Conservation (phyloP, 23 tunicate species). For the Trididemnum miniatum region DNA sequence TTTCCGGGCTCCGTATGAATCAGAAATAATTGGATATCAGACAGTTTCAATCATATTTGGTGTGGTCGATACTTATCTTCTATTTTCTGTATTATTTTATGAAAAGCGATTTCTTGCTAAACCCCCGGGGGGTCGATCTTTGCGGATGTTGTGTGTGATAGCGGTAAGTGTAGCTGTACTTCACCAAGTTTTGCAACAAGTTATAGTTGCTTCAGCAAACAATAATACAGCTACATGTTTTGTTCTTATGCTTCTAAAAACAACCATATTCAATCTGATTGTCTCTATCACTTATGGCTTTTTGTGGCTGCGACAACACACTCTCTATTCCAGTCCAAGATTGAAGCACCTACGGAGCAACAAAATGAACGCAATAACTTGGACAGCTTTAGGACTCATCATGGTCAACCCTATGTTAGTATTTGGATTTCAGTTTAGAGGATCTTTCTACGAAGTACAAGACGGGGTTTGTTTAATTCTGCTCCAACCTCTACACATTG, state of each 20-base stretch:
- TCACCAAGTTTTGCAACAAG: slow-evolving; percentile 22
- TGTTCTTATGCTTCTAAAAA: slow-evolving; percentile 22
- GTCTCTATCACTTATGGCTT: slow-evolving; percentile 33
- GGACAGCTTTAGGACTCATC: background rate
- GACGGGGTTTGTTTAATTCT: background rate
- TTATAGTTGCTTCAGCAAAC: slow-evolving; percentile 21
- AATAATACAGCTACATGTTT: slow-evolving; percentile 7
- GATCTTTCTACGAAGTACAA: background rate
- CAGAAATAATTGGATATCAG: background rate
- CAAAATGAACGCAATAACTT: background rate
- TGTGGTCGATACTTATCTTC: slow-evolving; percentile 15
- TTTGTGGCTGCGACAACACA: slow-evolving; percentile 38
- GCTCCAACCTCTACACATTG: background rate
- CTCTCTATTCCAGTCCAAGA: slow-evolving; percentile 13
- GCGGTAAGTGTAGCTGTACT: slow-evolving; percentile 8
- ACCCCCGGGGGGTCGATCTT: background rate
- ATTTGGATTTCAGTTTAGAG: background rate
- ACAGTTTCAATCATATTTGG: background rate
- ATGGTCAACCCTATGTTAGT: background rate
- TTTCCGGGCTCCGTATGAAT: background rate
- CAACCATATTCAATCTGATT: slow-evolving; percentile 28
- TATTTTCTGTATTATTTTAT: slow-evolving; percentile 16
- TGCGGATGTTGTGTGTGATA: slow-evolving; percentile 16
- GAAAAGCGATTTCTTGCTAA: slow-evolving; percentile 16
- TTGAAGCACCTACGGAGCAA: background rate